A percentile compares a stretch with the other conserved stretches of the same genome.
Conservation (phyloP, 1,140 invertebrate species). For the Tetranychus cinnabarinus region DNA sequence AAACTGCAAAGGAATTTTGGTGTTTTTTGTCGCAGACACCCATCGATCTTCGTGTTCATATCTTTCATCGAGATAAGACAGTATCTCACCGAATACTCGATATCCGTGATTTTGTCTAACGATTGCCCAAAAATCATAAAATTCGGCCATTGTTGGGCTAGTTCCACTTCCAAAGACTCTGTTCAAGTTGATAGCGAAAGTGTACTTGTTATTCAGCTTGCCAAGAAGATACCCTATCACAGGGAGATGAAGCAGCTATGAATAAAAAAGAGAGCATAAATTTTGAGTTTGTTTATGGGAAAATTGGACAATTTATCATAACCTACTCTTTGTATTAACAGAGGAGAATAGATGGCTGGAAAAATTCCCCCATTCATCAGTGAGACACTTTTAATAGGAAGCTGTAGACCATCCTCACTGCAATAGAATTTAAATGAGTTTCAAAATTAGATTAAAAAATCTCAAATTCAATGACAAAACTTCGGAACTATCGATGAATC, state of each 20-base stretch:
- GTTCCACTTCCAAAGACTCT: conserved; percentile 17
- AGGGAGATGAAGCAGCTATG: conserved; percentile 7
- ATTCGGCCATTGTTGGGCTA: conserved; percentile 15
- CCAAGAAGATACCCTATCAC: conserved; percentile 7
- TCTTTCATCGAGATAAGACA: conserved; percentile 11
- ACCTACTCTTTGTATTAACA: conserved; percentile 13
- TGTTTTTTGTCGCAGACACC: conserved; percentile 17
- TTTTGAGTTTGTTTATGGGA: no score
- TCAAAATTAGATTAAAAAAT: background rate
- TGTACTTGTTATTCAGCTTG: conserved; percentile 5
- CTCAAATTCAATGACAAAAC: background rate
- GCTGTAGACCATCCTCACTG: background rate
- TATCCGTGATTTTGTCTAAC: conserved; percentile 16
- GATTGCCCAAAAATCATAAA: conserved; percentile 17
- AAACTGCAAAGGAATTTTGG: conserved; percentile 15
- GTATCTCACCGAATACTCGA: conserved; percentile 8
- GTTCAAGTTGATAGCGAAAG: conserved; percentile 12
- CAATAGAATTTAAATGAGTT: background rate
- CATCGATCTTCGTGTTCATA: conserved; percentile 17
- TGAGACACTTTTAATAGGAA: conserved; percentile 13
- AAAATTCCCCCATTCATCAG: conserved; percentile 21
- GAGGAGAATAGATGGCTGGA: conserved; percentile 16
- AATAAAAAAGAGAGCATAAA: background rate
- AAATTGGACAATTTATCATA: background rate
- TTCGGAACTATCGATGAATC: background rate